Evolutionary conservation across 35 echinoderm and acorn worm genomes (phyloP), one percentile per base, ranked within the genome.

Genomic region (Diadema setosum): DNA sequence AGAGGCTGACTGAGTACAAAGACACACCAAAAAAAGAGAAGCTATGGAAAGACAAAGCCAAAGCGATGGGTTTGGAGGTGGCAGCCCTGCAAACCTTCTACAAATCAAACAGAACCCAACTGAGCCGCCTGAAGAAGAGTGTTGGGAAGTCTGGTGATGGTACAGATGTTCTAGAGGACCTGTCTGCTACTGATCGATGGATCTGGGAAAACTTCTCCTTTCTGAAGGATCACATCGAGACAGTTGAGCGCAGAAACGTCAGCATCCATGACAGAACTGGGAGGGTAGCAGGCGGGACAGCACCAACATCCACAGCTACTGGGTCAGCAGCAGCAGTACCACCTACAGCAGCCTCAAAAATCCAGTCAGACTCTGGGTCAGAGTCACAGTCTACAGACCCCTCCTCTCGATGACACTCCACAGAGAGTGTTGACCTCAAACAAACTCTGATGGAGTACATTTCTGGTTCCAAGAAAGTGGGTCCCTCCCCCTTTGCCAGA

Each of bases 1-100:
- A 83, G 81, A 83, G 81, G 50, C 42, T 83, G 81, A 83, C 81
- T 52, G 81, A 83, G 42, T 83, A 63, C 50, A 83, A 83, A 83
- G 81, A 83, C 81, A 26, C 46, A 58, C 45, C 42, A 20, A 3
- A 56, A 46, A 83, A 83, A 64, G 50, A 46, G 81, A 83, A 83
- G 81, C 81, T 83, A 58, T 83, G 81, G 81, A 11, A 64, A 64
- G 18, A 64, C 59, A 64, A 64, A 64, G 73, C 73, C 73, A 80
- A 80, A 80, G 73, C 73, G 73, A 80, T 80, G 73, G 73, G 73
- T 80, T 80, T 64, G 59, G 59, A 64, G 59, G 81, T 83, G 81
- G 31, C 45, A 58, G 50, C 5, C 43, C 50, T 46, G 81, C 81
- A 83, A 52, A 46, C 81, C 81, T 83, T 83, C 50, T 83, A 83